phyloP scores from a whole-genome alignment of 2,888 invertebrate species.

The Eucera pruinosa region DNA sequence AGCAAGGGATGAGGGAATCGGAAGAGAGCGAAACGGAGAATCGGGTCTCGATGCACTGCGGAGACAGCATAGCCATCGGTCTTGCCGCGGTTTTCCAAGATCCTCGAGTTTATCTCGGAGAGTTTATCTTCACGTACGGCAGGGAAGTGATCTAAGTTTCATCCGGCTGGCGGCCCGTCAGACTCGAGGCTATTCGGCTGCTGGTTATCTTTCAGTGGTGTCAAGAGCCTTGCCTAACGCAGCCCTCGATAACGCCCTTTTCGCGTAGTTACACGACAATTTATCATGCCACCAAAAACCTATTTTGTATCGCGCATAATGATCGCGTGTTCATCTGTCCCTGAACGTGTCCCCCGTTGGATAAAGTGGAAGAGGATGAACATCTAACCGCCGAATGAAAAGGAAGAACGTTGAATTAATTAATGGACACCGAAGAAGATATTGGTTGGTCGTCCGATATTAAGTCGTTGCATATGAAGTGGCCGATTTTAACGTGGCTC shows the following conservation, averaged over 20 bases:
- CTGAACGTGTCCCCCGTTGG: background rate
- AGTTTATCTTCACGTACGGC: constrained; percentile 73
- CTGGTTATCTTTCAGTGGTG: constrained; percentile 73
- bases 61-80: constrained; percentile 76
- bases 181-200: constrained; percentile 60
- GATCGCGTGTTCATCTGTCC: background rate
- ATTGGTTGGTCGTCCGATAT: no score
- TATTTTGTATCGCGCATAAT: constrained; percentile 51
- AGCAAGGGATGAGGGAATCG: constrained; percentile 10
- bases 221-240: constrained; percentile 71
- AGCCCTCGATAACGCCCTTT: constrained; percentile 65
- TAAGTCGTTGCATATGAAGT: no score
- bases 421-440: no score
- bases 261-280: constrained; percentile 60
- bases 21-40: constrained; percentile 61
- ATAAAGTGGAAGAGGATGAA: background rate
- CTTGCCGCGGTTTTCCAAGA: constrained; percentile 77
- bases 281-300: constrained; percentile 50
- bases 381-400: background rate
- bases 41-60: constrained; percentile 70
- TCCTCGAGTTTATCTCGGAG: constrained; percentile 75
- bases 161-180: constrained; percentile 68
- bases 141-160: constrained; percentile 75
- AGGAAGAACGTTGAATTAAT: no score
- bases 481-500: no score